These are phyloP conservation scores for Dendrolimus pini DNA, from an alignment of 2,888 invertebrate species.

Conservation along the genomic window DNA sequence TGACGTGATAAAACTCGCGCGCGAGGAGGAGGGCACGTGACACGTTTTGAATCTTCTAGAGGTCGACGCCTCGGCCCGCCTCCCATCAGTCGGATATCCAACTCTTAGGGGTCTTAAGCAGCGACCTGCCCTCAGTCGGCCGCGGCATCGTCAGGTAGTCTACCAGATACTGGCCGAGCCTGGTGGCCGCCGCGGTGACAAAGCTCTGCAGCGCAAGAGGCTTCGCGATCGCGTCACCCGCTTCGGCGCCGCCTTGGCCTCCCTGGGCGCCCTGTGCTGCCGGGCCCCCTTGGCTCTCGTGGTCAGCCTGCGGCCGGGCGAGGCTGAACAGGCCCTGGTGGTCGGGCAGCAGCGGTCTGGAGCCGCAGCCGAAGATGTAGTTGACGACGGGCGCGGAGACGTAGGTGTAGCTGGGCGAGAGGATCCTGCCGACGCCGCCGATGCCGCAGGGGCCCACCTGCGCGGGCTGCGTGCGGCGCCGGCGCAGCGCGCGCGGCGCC, in stretches of 20 bases:
- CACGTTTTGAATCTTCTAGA: no score
- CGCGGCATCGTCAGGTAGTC: background rate
- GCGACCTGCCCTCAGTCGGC: background rate
- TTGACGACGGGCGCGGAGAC: constrained; percentile 61
- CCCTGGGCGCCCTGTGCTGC: constrained; percentile 13
- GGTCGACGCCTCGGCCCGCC: background rate
- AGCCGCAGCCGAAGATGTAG: constrained; percentile 57
- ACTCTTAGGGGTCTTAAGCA: background rate
- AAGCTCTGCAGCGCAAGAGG: background rate
- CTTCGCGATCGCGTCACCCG: background rate
- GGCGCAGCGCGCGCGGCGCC: background rate
- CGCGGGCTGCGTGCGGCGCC: background rate
- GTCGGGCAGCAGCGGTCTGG: constrained; percentile 24
- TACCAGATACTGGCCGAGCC: background rate
- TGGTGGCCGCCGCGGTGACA: background rate
- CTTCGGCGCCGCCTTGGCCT: constrained; percentile 3
- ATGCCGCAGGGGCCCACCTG: constrained; percentile 6
- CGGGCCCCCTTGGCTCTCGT: constrained; percentile 13
- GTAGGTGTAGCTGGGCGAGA: constrained; percentile 50
- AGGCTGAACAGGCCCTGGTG: constrained; percentile 25
- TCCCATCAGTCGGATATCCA: background rate
- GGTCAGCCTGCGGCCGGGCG: constrained; percentile 15
- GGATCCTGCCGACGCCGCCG: constrained; percentile 41
- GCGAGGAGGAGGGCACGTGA: no score
- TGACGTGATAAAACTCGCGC: no score